Base-by-base conservation (phyloP, 37 sponge, comb jelly and placozoan species). In the Mnemiopsis leidyi region DNA sequence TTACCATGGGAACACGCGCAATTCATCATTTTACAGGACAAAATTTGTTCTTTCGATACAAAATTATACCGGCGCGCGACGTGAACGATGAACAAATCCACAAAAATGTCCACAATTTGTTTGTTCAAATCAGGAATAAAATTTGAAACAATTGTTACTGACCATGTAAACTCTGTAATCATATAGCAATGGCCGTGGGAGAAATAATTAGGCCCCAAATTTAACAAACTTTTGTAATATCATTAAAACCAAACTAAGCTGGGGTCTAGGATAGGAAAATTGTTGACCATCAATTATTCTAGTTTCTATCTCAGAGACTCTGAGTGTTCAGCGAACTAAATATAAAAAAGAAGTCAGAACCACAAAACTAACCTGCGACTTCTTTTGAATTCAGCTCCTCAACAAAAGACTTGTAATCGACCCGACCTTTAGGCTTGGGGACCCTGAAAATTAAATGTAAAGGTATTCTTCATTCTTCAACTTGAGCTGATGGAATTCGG, bases 1-100 rank as follows among this genome's bases (percentile, higher is more conserved):
- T 79, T 79, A 20, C 82, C 38, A 79, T 32, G 82, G 82, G 7
- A 79, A 79, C 38, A 37, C 82, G 82, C 82, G 82, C 82, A 79
- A 2, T 3, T 9, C 36, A 32, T 48, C 23, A 79, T 33, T 32
- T 37, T 33, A 25, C 24, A 23, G 21, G 73, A 3, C 3, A 79
- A 32, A 79, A 36, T 3, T 32, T 35, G 82, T 35, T 34, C 36
- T 28, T 33, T 3, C 36, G 36, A 33, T 30, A 31, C 1, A 23
- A 79, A 32, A 36, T 23, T 79, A 30, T 28, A 7, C 3, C 29
- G 1, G 82, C 82, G 82, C 82, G 82, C 29, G 33, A 79, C 82
- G 73, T 25, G 3, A 28, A 69, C n/a, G n/a, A 28, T 61, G 9
- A 9, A 61, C 18, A 61, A 61, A 61, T 61, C 68, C 9, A 61